A percentile compares a stretch with the other conserved stretches of the same genome.
Conservation (phyloP, 30 jellyfish, hydroid and myxozoan species). For the Nemopilema nomurai region DNA sequence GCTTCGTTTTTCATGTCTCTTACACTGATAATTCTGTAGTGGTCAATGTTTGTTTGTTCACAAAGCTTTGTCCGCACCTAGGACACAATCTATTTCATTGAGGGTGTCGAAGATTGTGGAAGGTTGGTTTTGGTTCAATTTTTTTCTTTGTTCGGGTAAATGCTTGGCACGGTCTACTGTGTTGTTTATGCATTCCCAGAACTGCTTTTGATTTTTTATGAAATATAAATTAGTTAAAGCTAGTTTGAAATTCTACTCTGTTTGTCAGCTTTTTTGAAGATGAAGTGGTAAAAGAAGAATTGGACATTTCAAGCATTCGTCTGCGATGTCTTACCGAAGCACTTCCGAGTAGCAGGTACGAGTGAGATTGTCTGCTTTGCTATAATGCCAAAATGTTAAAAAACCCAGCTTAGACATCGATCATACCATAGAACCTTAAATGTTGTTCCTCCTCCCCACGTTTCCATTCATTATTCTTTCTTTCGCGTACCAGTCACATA, state of each 20-base stretch:
- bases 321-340: slow-evolving; percentile 94
- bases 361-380: background rate
- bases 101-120: slow-evolving; percentile 85
- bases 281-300: slow-evolving; percentile 18
- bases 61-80: background rate
- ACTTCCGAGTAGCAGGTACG: slow-evolving; percentile 90
- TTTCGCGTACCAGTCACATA: too few relatives aligned
- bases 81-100: slow-evolving; percentile 92
- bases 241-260: too few relatives aligned
- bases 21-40: too few relatives aligned
- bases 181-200: background rate
- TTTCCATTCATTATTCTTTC: too few relatives aligned
- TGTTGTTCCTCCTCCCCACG: too few relatives aligned
- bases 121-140: background rate
- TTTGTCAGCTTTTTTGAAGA: slow-evolving; percentile 37
- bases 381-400: background rate
- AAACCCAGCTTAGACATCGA: too few relatives aligned
- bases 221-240: too few relatives aligned
- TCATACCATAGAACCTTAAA: too few relatives aligned
- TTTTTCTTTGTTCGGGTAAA: too few relatives aligned
- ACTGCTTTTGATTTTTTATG: too few relatives aligned
- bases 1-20: too few relatives aligned
- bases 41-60: background rate
- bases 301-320: slow-evolving; percentile 79
- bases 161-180: background rate